Base-by-base conservation (phyloP, 1,140 invertebrate genomes). In the Teleopsis dalmanni region DNA sequence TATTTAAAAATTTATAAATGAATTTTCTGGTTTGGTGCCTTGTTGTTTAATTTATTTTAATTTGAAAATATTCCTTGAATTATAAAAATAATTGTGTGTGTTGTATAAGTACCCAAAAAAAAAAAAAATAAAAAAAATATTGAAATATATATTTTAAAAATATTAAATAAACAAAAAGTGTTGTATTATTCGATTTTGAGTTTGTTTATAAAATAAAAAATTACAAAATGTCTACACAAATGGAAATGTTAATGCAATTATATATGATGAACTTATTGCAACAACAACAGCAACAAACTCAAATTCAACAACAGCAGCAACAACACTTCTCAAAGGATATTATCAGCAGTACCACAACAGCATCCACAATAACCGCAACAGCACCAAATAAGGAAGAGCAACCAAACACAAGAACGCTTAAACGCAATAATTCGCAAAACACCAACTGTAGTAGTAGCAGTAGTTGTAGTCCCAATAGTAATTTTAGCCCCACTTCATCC, bases 391-490 rank as follows among this genome's bases (percentile, higher is more conserved):
- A n/a, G n/a, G n/a, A 58, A n/a, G 43, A 37, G 22, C 55, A 54
- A 31, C 42, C 29, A 36, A 27, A 50, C 41, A 60, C 58, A 63
- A 60, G 63, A 60, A 67, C 64, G 56, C 61, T 57, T 46, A 64
- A 57, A 53, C 55, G 64, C 51, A 62, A 58, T 57, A 57, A 61
- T 54, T 67, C 64, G 53, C 64, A 66, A 66, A 66, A 37, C 57
- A 57, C 57, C 57, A 65, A 60, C 59, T 56, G 63, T 67, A 67
- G 64, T 67, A 59, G 58, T 62, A 60, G 58, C 58, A 59, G 64
- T 67, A 67, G 64, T 63, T 58, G 64, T 67, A 67, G 64, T 67
- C 64, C 64, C 56, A 66, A 66, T 67, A 67, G 64, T 67, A 67
- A 67, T 67, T 66, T 36, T 38, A 34, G 27, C 19, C 34, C 36